Conservation (phyloP, 2,888 invertebrate species). For the Polydrusus pterygomalis region DNA sequence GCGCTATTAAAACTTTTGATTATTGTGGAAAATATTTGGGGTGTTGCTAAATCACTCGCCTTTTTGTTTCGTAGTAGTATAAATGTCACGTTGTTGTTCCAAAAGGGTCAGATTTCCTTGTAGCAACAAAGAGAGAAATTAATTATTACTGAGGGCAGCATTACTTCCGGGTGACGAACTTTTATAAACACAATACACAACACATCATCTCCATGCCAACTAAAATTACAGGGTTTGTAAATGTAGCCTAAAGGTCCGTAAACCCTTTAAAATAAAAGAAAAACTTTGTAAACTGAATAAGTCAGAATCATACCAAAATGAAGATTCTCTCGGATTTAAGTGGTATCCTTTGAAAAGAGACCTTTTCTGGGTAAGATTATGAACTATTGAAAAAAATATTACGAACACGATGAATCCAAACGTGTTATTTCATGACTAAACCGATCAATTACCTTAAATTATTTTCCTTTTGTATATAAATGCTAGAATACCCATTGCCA, state of each 20-base stretch:
- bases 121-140: not conserved
- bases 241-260: too few species aligned
- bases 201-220: not conserved
- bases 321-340: too few species aligned
- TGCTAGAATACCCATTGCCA: not conserved
- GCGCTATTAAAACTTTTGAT: conserved; percentile 24
- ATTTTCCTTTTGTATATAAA: too few species aligned
- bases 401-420: too few species aligned
- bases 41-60: not conserved
- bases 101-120: not conserved
- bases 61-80: not conserved
- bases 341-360: too few species aligned
- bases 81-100: not conserved
- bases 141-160: not conserved
- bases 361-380: too few species aligned
- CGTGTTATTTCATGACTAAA: not conserved
- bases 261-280: too few species aligned
- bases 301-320: too few species aligned
- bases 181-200: not conserved
- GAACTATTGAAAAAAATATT: too few species aligned
- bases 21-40: conserved; percentile 11
- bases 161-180: not conserved
- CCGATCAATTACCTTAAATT: too few species aligned
- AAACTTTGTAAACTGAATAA: too few species aligned
- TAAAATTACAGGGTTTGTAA: not conserved